Conservation (phyloP, 2,888 invertebrate species). For the Chymomyza procnemis region DNA sequence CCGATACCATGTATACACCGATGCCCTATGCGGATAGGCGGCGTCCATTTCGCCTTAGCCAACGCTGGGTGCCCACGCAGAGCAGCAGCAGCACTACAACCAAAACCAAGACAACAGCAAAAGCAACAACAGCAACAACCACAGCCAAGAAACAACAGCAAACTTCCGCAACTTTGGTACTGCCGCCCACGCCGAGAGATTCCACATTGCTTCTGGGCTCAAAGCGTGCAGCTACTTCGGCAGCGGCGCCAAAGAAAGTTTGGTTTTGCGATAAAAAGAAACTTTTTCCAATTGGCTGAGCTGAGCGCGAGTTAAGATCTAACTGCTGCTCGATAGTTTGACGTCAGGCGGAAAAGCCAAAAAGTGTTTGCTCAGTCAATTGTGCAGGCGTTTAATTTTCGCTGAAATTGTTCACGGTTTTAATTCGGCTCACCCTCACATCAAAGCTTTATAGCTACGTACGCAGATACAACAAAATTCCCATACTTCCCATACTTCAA, state of each 20-base stretch:
- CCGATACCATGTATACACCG: slow-evolving; percentile 72
- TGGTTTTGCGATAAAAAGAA: slow-evolving; percentile 77
- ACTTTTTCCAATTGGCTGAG: slow-evolving; percentile 71
- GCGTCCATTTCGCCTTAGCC: slow-evolving; percentile 60
- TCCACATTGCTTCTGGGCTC: slow-evolving; percentile 21
- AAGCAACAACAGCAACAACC: slow-evolving; percentile 29
- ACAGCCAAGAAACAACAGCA: slow-evolving; percentile 17
- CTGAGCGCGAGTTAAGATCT: not conserved
- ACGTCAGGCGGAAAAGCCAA: slow-evolving; percentile 27
- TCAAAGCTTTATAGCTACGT: not conserved
- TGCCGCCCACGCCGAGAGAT: not conserved
- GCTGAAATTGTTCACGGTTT: slow-evolving; percentile 27
- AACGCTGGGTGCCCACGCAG: slow-evolving; percentile 34
- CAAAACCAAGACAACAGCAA: slow-evolving; percentile 21
- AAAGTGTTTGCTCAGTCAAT: slow-evolving; percentile 47
- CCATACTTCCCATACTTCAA: not conserved
- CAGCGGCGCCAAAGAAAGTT: slow-evolving; percentile 73
- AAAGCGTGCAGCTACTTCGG: slow-evolving; percentile 41
- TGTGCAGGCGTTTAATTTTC: slow-evolving; percentile 38
- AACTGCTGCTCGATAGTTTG: not conserved
- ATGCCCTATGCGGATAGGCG: slow-evolving; percentile 61
- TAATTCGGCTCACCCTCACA: slow-evolving; percentile 16
- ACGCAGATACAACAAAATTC: slow-evolving; percentile 11
- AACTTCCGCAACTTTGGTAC: not conserved
- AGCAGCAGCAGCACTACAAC: slow-evolving; percentile 35